Conservation (phyloP, 2,113 vertebrate species). For the Nycticorax nycticorax region DNA sequence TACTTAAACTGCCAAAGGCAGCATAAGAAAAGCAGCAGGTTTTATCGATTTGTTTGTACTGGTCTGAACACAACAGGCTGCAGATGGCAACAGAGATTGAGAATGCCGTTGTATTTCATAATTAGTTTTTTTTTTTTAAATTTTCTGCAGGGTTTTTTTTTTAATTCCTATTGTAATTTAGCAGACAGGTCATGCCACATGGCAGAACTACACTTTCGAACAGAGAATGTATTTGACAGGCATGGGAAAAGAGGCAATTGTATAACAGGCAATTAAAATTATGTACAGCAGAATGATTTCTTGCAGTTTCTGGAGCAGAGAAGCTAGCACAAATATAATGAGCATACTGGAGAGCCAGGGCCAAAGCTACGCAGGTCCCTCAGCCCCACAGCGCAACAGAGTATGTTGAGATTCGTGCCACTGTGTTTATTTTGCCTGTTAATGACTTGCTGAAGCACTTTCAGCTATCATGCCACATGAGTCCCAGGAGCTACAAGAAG, state of each 20-base stretch:
- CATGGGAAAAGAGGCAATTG: not conserved
- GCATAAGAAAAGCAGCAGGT: not conserved
- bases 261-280: slow-evolving; percentile 54
- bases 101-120: not conserved
- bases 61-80: slow-evolving; percentile 4
- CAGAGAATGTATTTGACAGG: not conserved
- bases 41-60: slow-evolving; percentile 36
- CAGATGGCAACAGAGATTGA: slow-evolving; percentile 17
- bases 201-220: not conserved
- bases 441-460: not conserved
- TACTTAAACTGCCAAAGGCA: not conserved
- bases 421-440: not conserved
- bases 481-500: not conserved
- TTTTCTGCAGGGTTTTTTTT: slow-evolving; percentile 2
- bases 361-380: not conserved
- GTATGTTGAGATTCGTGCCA: not conserved
- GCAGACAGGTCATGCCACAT: not conserved
- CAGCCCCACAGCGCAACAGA: not conserved
- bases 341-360: not conserved
- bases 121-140: not conserved
- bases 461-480: accelerated
- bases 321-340: not conserved
- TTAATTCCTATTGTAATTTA: not conserved
- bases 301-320: not conserved
- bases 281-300: slow-evolving; percentile 1